phyloP scores from a whole-genome alignment of 2,113 vertebrate genomes.

The Crotalus helleri region DNA sequence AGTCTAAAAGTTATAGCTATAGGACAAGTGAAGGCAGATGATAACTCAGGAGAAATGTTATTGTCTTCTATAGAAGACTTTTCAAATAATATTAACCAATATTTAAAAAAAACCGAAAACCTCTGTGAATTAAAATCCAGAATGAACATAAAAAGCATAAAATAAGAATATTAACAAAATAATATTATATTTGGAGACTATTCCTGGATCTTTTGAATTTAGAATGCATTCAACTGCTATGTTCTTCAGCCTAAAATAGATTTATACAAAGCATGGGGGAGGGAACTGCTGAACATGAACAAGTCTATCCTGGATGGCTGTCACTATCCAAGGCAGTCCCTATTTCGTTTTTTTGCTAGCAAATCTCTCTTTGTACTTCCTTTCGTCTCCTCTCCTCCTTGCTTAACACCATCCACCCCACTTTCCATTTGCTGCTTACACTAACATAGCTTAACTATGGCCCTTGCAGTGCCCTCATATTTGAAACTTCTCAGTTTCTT shows the following conservation, averaged over 20 bases:
- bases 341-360: not conserved
- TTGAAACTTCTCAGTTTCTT: not conserved
- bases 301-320: not conserved
- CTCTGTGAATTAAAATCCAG: not conserved
- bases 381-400: not conserved
- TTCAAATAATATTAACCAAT: not conserved
- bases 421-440: not conserved
- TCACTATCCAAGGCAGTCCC: not conserved
- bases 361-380: not conserved
- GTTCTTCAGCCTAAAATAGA: not conserved
- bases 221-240: not conserved
- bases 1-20: conserved; percentile 1
- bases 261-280: not conserved
- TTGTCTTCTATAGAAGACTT: not conserved
- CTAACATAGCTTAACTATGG: not conserved
- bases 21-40: rapidly evolving
- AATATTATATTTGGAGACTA: not conserved
- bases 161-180: conserved; percentile 4
- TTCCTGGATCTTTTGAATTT: not conserved
- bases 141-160: conserved; percentile 9
- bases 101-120: not conserved
- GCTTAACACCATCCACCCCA: not conserved
- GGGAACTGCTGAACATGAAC: not conserved
- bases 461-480: not conserved
- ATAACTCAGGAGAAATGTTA: not conserved